Base-by-base conservation (phyloP, 2,797 vertebrate genomes). In the Gallirallus australis region DNA sequence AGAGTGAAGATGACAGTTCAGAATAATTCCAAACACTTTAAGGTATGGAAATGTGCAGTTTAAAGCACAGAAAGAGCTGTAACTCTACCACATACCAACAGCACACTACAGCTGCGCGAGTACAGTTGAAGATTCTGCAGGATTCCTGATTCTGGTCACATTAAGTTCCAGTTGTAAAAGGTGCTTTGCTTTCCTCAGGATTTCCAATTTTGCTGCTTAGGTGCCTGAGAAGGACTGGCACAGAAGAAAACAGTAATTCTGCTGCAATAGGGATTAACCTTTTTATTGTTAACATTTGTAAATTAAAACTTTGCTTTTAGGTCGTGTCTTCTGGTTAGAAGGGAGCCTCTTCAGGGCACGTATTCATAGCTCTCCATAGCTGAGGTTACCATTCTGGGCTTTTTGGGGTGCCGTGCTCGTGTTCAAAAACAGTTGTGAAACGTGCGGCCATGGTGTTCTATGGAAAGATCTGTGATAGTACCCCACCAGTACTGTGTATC, bases 401-500 rank as follows among this genome's bases (percentile, higher is more conserved):
- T 66, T 92, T 75, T 15, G 48, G 24, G 39, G 12, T 35, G 47
- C 45, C 0, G 0, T 48, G 45, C 45, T 45, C 35, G 7, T 50
- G 15, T 48, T 70, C 39, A 56, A 13, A 65, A 73, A 7, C 33
- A 50, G 21, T 40, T 90, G 47, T 56, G 53, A 52, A 17, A 65
- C 48, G 11, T 20, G 7, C 12, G 11, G 20, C 23, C 0, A 0
- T 40, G 11, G 2, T 82, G 7, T 31, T 70, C 30, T 57, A 12
- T 56, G 21, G 60, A 35, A 59, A 17, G 5, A 24, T 57, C 40
- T 39, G 27, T 39, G 39, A 3, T n/a, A 52, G 57, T 45, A 9
- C 30, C 42, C 42, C 5, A 3, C 15, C 21, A 56, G 53, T 28
- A 21, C 10, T 40, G 1, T 28, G 0, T 50, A 5, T 61, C 45